Evolutionary conservation across 2,797 vertebrate genomes (phyloP).

Genomic region (Salmo trutta): DNA sequence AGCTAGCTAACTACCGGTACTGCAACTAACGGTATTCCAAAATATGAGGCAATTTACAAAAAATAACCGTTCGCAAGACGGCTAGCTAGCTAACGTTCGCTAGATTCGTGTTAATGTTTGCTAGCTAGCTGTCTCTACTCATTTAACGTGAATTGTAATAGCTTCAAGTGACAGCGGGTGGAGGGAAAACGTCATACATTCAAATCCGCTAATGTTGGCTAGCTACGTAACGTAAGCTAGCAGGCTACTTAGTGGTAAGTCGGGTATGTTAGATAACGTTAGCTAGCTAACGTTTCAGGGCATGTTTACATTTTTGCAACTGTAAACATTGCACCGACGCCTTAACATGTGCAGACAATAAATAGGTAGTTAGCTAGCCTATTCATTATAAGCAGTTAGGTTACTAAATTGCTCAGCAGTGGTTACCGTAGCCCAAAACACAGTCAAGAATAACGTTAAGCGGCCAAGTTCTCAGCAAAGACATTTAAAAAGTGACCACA

Average conservation of each 20-base stretch:
- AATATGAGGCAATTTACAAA: no score
- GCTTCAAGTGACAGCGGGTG: conserved; percentile 42
- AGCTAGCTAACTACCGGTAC: no score
- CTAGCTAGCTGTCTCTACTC: conserved; percentile 29
- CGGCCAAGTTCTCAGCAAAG: conserved; percentile 55
- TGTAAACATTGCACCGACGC: neutral
- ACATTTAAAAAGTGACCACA: neutral
- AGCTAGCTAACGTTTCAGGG: neutral
- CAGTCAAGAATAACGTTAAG: neutral
- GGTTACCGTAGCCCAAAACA: no score
- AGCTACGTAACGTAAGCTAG: neutral
- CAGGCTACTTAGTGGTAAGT: neutral
- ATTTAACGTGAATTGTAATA: conserved; percentile 54
- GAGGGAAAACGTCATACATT: conserved; percentile 83
- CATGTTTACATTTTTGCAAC: neutral
- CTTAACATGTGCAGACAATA: neutral
- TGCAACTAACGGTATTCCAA: no score
- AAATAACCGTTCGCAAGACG: no score
- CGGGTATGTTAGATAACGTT: no score
- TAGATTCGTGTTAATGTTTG: no score
- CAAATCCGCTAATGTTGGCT: conserved; percentile 53
- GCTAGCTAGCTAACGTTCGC: no score
- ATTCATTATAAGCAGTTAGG: no score
- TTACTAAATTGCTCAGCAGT: no score
- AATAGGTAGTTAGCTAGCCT: no score